These are phyloP conservation scores for Bombus vancouverensis DNA, from an alignment of 1,140 invertebrate genomes.

Conservation along the genomic window DNA sequence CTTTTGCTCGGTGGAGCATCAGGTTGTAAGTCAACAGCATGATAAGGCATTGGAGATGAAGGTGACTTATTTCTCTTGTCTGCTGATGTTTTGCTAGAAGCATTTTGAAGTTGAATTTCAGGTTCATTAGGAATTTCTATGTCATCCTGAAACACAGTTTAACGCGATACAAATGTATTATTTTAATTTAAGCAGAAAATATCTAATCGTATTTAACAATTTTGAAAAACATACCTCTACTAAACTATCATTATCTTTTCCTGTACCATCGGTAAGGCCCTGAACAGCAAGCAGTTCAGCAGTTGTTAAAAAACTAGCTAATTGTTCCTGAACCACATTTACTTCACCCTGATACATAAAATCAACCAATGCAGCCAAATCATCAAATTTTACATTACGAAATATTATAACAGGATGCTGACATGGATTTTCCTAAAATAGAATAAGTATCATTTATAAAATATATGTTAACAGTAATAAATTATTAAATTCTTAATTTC, in stretches of 20 bases:
- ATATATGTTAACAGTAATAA: not conserved
- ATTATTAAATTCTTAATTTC: not conserved
- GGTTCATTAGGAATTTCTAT: slow-evolving; percentile 81
- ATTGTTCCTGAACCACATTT: slow-evolving; percentile 86
- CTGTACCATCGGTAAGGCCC: slow-evolving; percentile 84
- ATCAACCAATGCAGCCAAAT: slow-evolving; percentile 90
- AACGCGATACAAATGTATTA: not conserved
- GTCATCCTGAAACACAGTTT: slow-evolving; percentile 73
- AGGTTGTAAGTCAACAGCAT: slow-evolving; percentile 75
- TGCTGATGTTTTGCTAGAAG: slow-evolving; percentile 75
- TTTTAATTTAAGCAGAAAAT: not conserved
- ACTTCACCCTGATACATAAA: slow-evolving; percentile 92
- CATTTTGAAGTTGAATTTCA: slow-evolving; percentile 81
- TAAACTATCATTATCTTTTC: slow-evolving; percentile 80
- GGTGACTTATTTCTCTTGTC: slow-evolving; percentile 79
- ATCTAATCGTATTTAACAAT: not conserved
- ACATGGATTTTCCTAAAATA: slow-evolving; percentile 89
- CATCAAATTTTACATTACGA: slow-evolving; percentile 91
- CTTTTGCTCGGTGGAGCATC: slow-evolving; percentile 78
- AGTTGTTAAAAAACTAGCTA: slow-evolving; percentile 86
- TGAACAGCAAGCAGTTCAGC: slow-evolving; percentile 86
- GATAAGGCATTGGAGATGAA: slow-evolving; percentile 75
- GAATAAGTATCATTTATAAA: not conserved
- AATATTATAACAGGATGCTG: slow-evolving; percentile 94
- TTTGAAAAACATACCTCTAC: slow-evolving; percentile 72